These are phyloP conservation scores for Therioaphis trifolii DNA, from an alignment of 2,888 invertebrate species.

Conservation along the genomic window DNA sequence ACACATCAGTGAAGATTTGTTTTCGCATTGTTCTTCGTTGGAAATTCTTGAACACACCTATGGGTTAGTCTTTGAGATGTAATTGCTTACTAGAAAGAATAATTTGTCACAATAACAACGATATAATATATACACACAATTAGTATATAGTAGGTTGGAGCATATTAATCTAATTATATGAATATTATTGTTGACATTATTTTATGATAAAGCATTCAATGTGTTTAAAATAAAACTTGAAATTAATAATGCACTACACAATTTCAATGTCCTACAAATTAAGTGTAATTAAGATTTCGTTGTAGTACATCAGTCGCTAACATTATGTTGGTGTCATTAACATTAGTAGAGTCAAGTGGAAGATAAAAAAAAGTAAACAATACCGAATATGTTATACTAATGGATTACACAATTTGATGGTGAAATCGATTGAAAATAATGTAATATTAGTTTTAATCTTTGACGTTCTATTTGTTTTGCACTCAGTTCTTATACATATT, in stretches of 20 bases:
- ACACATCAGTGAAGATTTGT: too few relatives aligned
- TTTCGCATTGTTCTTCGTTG: background rate
- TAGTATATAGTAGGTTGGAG: conserved; percentile 17
- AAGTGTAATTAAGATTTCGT: background rate
- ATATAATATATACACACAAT: background rate
- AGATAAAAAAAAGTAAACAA: too few relatives aligned
- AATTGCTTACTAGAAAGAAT: conserved; percentile 7
- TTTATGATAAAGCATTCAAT: conserved; percentile 10
- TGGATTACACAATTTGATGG: too few relatives aligned
- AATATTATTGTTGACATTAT: conserved; percentile 19
- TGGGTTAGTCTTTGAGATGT: conserved; percentile 7
- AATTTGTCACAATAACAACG: background rate
- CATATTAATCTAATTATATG: conserved; percentile 34
- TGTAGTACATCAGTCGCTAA: too few relatives aligned
- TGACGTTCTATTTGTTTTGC: too few relatives aligned
- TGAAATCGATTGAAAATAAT: too few relatives aligned
- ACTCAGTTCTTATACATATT: too few relatives aligned
- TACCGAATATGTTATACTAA: too few relatives aligned
- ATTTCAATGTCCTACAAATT: background rate
- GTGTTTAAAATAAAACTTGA: background rate
- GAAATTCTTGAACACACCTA: conserved; percentile 10
- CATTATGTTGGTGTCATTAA: too few relatives aligned
- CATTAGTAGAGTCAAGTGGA: too few relatives aligned
- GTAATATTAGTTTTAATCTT: too few relatives aligned
- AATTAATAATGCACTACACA: background rate